Conservation (phyloP, 2,888 invertebrate genomes). For the Leptinotarsa tumamoca region DNA sequence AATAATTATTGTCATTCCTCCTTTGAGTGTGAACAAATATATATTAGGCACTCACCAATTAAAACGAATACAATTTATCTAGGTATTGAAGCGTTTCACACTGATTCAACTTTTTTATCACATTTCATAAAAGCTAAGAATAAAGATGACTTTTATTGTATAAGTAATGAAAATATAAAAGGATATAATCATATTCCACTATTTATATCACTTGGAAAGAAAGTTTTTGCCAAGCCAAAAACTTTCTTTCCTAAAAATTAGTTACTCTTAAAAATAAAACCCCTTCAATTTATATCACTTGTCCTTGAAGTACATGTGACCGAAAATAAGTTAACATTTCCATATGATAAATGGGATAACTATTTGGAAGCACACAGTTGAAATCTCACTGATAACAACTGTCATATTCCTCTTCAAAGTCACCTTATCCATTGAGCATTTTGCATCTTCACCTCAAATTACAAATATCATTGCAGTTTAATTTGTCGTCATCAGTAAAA, state of each 20-base stretch:
- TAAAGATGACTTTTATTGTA: neutral
- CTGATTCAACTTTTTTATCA: slow-evolving; percentile 5
- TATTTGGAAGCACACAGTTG: neutral
- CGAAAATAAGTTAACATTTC: neutral
- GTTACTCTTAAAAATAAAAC: no score
- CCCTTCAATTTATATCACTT: neutral
- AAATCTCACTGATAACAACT: neutral
- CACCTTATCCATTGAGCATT: neutral
- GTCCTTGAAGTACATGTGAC: neutral
- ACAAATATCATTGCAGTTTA: no score
- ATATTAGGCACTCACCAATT: slow-evolving; percentile 6
- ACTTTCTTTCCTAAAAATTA: no score
- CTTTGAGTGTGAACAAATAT: neutral
- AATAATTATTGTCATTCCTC: neutral
- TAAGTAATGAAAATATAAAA: neutral
- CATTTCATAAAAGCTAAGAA: slow-evolving; percentile 11
- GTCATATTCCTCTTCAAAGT: neutral
- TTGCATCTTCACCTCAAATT: no score
- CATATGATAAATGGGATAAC: no score
- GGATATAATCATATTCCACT: neutral
- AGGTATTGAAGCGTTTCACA: neutral
- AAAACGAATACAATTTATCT: neutral
- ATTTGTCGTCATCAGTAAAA: no score
- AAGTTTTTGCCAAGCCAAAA: no score
- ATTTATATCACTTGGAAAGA: neutral